phyloP scores from a whole-genome alignment of 2,797 vertebrate species.

The Gila robusta region DNA sequence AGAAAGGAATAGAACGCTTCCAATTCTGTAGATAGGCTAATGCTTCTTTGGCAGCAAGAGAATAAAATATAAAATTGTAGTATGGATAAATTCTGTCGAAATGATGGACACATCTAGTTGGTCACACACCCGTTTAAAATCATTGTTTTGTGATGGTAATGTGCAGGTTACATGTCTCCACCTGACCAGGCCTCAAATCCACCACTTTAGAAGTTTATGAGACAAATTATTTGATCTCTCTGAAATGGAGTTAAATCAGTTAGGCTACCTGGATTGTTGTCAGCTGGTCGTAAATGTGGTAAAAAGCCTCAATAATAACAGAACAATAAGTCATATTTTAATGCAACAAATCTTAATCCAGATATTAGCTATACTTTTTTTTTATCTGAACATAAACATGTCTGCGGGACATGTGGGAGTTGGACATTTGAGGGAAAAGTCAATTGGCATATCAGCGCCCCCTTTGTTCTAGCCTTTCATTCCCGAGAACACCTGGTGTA shows the following conservation, averaged over 20 bases:
- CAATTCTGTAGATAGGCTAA: neutral
- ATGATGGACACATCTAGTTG: neutral
- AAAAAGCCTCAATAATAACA: neutral
- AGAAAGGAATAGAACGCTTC: neutral
- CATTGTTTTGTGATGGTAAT: neutral
- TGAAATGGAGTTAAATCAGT: neutral
- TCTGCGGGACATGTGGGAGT: neutral
- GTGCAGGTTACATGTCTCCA: constrained; percentile 14
- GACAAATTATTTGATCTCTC: neutral
- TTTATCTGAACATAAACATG: neutral
- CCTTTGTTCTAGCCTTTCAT: constrained; percentile 27
- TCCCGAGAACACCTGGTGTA: constrained; percentile 58
- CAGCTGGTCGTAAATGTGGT: neutral
- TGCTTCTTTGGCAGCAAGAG: neutral
- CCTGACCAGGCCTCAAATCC: neutral
- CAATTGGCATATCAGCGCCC: neutral
- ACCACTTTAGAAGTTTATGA: neutral
- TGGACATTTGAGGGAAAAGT: neutral
- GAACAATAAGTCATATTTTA: neutral
- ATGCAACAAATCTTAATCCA: neutral
- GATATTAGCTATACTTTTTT: neutral
- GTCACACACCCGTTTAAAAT: neutral
- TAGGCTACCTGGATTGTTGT: neutral
- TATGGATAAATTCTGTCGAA: too few relatives aligned
- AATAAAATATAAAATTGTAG: neutral